Base-by-base conservation (phyloP, 2,888 invertebrate species). In the Caenorhabditis parvicauda region DNA sequence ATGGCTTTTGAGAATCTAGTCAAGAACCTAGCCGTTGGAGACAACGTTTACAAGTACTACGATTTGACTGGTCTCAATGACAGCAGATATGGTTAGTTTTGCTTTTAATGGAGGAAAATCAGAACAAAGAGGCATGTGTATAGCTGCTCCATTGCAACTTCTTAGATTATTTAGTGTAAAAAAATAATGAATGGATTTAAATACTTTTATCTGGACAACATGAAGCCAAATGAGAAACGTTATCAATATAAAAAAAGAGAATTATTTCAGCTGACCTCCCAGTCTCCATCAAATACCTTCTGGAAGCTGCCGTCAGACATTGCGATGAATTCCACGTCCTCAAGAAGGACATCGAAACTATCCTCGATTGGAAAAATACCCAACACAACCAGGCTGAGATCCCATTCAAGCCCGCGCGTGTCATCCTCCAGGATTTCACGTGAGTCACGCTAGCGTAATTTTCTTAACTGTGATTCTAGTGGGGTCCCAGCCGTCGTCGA, bases 401-500 rank as follows among this genome's bases (percentile, higher is more conserved):
- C 28, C 89, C 94, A 0, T 98, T 96, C 83, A 92, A 91, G 82
- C 96, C 96, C 0, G 90, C 95, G 0, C 86, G 96, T 72, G 96
- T 96, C 56, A 90, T 98, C 66, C 85, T 98, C 22, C 95, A 95
- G 87, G 85, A 85, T 62, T 85, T 85, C 71, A 85, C 85, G 93
- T 65, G 49, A 28, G 54, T 35, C 21, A 29, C 32, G 19, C 14
- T n/a, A 46, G 14, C 12, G 5, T 2, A 2, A 32, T 6, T 42
- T 27, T 14, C 22, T 12, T 21, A 17, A 41, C 47, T 4, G 0
- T 44, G 9, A 50, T 76, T 81, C 41, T 67, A 98, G 95, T 14
- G 96, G 96, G 2, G 95, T 98, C 0, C 96, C 96, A 1, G 95
- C 94, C 0, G 92, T 98, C 24, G 96, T 98, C 0, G 96, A 98